Base-by-base conservation (phyloP, 2,113 vertebrate genomes). In the Mormoops blainvillei region DNA sequence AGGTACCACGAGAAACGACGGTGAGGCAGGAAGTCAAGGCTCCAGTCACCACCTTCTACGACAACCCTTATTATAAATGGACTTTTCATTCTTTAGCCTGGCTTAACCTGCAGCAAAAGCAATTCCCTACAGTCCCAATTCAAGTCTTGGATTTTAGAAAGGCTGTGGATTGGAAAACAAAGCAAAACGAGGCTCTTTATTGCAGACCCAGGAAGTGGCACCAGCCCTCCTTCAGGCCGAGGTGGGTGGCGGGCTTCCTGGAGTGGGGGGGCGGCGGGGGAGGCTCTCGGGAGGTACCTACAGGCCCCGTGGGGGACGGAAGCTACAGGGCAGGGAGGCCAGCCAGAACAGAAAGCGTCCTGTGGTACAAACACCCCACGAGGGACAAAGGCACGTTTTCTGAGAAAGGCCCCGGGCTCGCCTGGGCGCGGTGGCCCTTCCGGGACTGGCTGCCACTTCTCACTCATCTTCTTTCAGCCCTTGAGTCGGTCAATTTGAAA, bases 1-100 rank as follows among this genome's bases (percentile, higher is more conserved):
- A 76, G 14, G 45, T 9, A 19, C 22, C 7, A 0, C 0, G 5
- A 28, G 45, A 7, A 19, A n/a, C 31, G 0, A 6, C 5, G 15
- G 70, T 7, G 5, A 4, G 13, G 65, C 19, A 26, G 84, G 73
- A 18, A 7, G 24, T 50, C 67, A 33, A 16, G 36, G 43, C 48
- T 38, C 7, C 1, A 26, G 33, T 33, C 56, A 3, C 48, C 14
- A 13, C 12, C 70, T 50, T 26, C 26, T 81, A 43, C 31, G 2
- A 31, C 50, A 67, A 33, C 20, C 74, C 58, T 6, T 24, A 24
- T 33, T 52, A 10, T 19, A 43, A 26, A 45, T 0, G 41, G 3
- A 5, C 5, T 41, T 26, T 48, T 41, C 33, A 22, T 33, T 41
- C 71, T 54, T 28, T 19, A 48, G 81, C 20, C 28, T 33, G 33